phyloP scores from a whole-genome alignment of 1,140 invertebrate species.

The Myzus persicae region DNA sequence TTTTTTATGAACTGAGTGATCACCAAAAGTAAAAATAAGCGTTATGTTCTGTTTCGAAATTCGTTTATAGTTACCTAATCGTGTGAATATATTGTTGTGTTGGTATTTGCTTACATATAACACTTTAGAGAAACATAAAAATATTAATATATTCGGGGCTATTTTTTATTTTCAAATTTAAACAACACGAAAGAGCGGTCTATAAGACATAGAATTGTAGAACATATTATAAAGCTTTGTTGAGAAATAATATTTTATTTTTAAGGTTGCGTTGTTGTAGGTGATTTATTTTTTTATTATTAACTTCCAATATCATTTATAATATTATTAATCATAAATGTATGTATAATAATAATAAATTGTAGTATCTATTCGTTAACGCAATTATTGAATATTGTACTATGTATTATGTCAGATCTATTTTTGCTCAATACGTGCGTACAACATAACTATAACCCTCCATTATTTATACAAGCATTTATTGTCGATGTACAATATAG shows the following conservation, averaged over 20 bases:
- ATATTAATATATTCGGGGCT: not conserved
- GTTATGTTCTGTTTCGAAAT: not conserved
- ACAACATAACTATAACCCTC: not conserved
- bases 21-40: not conserved
- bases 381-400: not conserved
- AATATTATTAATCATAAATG: not conserved
- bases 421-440: not conserved
- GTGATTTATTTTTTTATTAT: not conserved
- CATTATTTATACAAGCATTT: not conserved
- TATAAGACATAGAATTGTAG: not conserved
- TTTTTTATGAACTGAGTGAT: not conserved
- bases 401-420: not conserved
- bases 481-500: not conserved
- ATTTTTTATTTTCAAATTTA: not conserved
- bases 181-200: not conserved
- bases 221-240: not conserved
- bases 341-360: not conserved
- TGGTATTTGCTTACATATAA: not conserved
- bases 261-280: not conserved
- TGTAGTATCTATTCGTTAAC: not conserved
- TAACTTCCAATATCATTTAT: no score
- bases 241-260: not conserved
- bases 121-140: not conserved
- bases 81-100: no score
- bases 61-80: not conserved